Percentiles rank a stretch among this genome's conserved stretches.
These are phyloP conservation scores for Bagarius yarrelli DNA, from an alignment of 2,113 vertebrate species.

Conservation along the genomic window DNA sequence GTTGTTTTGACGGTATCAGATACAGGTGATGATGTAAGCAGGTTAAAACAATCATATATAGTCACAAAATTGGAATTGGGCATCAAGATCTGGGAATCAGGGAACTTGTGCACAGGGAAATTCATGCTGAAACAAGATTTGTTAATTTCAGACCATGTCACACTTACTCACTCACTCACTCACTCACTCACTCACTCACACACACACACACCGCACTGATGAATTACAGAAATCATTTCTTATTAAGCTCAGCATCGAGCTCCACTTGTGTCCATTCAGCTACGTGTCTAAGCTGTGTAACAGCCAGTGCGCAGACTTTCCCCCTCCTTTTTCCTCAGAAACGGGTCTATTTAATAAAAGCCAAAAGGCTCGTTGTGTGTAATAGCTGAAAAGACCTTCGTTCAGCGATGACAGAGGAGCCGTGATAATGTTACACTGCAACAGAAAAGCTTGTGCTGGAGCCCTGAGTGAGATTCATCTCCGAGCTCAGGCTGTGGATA, in stretches of 20 bases:
- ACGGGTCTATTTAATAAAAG: background rate
- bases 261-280: background rate
- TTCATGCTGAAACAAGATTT: too few species aligned
- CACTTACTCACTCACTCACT: background rate
- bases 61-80: too few species aligned
- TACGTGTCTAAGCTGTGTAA: background rate
- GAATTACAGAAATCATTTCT: background rate
- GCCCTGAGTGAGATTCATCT: conserved; percentile 27
- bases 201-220: background rate
- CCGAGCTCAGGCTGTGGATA: conserved; percentile 11
- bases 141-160: too few species aligned
- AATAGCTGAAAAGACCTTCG: conserved; percentile 5
- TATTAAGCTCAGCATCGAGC: background rate
- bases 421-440: background rate
- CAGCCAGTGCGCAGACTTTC: background rate
- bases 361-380: background rate
- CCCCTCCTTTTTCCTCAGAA: background rate
- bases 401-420: conserved; percentile 13
- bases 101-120: too few species aligned
- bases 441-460: conserved; percentile 5
- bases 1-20: too few species aligned
- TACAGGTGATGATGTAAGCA: too few species aligned
- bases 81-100: too few species aligned
- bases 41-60: too few species aligned
- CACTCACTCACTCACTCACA: background rate